Evolutionary conservation across 2,113 vertebrate genomes (phyloP).

Genomic region (Myotis yumanensis): DNA sequence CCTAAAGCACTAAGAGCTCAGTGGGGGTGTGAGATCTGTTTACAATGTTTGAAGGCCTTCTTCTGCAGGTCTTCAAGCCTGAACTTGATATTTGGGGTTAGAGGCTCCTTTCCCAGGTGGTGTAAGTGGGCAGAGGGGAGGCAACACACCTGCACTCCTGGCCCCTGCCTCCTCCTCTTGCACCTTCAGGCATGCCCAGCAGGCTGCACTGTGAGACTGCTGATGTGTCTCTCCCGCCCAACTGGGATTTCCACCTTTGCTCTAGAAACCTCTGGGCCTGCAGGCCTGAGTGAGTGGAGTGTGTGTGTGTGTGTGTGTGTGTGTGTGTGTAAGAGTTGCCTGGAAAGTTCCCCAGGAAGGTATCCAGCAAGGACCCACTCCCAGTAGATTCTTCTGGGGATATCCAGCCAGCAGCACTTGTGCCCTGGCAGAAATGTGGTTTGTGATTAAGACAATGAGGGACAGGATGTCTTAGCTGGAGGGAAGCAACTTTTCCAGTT

Average conservation of each 20-base stretch:
- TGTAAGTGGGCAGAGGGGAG: neutral
- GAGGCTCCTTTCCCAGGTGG: neutral
- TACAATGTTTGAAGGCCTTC: neutral
- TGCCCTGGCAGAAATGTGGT: neutral
- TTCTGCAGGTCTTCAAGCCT: neutral
- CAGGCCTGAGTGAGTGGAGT: neutral
- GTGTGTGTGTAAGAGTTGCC: neutral
- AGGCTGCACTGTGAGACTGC: constrained; percentile 58
- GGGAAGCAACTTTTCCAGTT: neutral
- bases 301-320: neutral
- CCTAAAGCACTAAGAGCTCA: neutral
- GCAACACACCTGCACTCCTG: accelerated
- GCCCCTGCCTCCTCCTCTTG: neutral
- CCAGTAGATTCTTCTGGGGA: neutral
- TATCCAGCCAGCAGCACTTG: neutral
- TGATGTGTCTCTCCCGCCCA: neutral
- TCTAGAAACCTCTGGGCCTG: neutral
- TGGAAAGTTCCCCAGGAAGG: neutral
- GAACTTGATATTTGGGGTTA: neutral
- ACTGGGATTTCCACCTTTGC: neutral
- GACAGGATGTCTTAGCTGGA: neutral
- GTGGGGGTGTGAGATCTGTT: neutral
- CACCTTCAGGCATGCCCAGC: constrained; percentile 3
- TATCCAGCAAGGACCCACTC: neutral
- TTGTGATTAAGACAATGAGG: neutral